Percentiles rank a stretch among this genome's conserved stretches.
Evolutionary conservation across 1,140 invertebrate species (phyloP).

Genomic region (Caerostris extrusa): DNA sequence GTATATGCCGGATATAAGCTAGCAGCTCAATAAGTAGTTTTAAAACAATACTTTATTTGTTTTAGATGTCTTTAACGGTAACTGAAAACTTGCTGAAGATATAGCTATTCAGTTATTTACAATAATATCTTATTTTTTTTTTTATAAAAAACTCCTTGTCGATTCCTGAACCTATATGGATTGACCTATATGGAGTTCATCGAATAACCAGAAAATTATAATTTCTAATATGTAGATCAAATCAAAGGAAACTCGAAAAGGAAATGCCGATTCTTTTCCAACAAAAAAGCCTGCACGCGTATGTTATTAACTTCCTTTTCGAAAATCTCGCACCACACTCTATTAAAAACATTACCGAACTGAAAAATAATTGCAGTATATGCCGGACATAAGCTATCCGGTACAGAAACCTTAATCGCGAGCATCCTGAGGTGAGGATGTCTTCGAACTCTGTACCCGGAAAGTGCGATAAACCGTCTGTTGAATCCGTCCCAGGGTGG

Average conservation of each 20-base stretch:
- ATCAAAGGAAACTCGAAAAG: neutral
- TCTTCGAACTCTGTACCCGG: conserved; percentile 29
- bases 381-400: conserved; percentile 55
- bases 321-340: neutral
- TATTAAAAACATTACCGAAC: neutral
- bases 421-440: conserved; percentile 34
- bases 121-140: too few relatives aligned
- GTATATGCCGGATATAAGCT: conserved; percentile 15
- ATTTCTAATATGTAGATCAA: neutral
- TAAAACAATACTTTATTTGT: too few relatives aligned
- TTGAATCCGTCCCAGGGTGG: neutral
- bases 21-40: neutral
- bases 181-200: neutral
- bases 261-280: neutral
- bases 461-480: conserved; percentile 42
- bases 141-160: too few relatives aligned
- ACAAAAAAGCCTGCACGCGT: neutral
- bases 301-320: neutral
- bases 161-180: neutral
- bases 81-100: too few relatives aligned
- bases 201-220: neutral
- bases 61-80: too few relatives aligned
- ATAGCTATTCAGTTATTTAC: too few relatives aligned
- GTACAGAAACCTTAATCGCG: conserved; percentile 71
- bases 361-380: conserved; percentile 22